These are phyloP conservation scores for Pagetopsis macropterus DNA, from an alignment of 2,797 vertebrate genomes.

Conservation along the genomic window DNA sequence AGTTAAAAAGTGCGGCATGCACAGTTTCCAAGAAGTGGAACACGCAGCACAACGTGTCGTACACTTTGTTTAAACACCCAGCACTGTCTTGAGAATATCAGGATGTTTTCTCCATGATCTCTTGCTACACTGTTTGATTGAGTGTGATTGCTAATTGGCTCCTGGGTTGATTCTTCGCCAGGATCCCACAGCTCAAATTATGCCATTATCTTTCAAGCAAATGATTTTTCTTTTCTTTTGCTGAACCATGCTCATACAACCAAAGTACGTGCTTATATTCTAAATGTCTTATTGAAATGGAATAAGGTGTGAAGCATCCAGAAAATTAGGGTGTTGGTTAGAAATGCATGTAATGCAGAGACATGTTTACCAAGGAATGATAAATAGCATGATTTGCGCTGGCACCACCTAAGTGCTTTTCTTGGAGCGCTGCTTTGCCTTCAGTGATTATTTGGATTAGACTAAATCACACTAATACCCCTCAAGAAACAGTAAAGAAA, in stretches of 20 bases:
- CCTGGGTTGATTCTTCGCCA: constrained; percentile 46
- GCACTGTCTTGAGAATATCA: not conserved
- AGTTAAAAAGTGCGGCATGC: constrained; percentile 81
- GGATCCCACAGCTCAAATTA: constrained; percentile 62
- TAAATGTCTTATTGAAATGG: constrained; percentile 40
- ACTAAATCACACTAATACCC: constrained; percentile 52
- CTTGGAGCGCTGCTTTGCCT: constrained; percentile 62
- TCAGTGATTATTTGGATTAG: constrained; percentile 64
- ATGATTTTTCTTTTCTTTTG: constrained; percentile 27
- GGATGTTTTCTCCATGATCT: not conserved
- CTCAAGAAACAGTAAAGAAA: constrained; percentile 34
- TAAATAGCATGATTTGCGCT: constrained; percentile 66
- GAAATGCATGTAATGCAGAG: constrained; percentile 70
- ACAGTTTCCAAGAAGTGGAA: constrained; percentile 68
- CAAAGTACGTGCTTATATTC: constrained; percentile 39
- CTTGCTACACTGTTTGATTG: constrained; percentile 30
- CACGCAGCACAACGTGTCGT: not conserved
- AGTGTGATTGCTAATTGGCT: constrained; percentile 35
- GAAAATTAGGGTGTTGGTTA: constrained; percentile 65
- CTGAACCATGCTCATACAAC: constrained; percentile 37
- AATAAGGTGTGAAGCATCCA: constrained; percentile 59
- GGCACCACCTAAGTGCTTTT: constrained; percentile 61
- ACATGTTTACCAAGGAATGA: constrained; percentile 74
- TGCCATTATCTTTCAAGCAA: constrained; percentile 56
- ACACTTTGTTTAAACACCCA: not conserved